phyloP scores from a whole-genome alignment of 30 jellyfish, hydroid and myxozoan species.

The Turritopsis dohrnii region DNA sequence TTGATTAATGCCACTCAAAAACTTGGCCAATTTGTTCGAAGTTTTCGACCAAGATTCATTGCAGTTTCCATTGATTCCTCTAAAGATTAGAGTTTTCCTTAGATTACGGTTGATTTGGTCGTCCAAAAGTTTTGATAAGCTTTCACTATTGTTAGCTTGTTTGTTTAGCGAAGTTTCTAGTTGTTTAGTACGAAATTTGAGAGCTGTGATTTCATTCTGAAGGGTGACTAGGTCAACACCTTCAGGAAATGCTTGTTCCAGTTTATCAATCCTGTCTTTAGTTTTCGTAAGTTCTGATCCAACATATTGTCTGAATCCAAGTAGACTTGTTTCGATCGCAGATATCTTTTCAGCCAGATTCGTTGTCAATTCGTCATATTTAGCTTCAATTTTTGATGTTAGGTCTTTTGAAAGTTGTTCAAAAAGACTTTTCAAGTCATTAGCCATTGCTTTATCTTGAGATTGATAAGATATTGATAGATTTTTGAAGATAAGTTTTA shows the following conservation, averaged over 20 bases:
- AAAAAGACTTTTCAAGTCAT: neutral
- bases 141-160: neutral
- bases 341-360: neutral
- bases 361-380: neutral
- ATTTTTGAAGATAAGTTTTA: too few species aligned
- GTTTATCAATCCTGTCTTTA: neutral
- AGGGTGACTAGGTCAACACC: neutral
- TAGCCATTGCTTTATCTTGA: too few species aligned
- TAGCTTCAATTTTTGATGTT: neutral
- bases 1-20: neutral
- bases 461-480: too few species aligned
- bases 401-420: neutral
- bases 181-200: neutral
- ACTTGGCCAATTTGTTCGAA: neutral
- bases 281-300: neutral
- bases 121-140: neutral
- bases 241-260: neutral
- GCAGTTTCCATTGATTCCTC: neutral
- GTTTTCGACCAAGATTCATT: conserved; percentile 8
- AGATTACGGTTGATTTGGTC: too few species aligned
- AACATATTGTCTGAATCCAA: neutral
- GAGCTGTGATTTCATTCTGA: conserved; percentile 1
- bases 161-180: neutral
- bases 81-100: neutral
- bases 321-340: neutral